Evolutionary conservation across 2,113 vertebrate genomes (phyloP).

Genomic region (Gorsachius goisagi): DNA sequence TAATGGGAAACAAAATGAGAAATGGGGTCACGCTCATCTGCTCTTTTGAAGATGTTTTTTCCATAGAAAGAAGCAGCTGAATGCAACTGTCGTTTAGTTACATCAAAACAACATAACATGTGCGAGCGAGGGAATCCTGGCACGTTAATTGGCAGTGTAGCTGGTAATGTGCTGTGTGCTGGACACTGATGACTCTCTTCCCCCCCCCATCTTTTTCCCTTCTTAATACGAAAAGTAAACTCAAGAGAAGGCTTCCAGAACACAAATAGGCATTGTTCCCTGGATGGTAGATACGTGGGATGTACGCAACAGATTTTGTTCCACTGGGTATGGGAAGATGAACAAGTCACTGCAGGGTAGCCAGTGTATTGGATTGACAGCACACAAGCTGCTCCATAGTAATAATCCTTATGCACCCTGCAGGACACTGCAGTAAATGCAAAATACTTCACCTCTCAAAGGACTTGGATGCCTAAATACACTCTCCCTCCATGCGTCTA

Average conservation of each 20-base stretch:
- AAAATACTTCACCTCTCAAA: conserved; percentile 41
- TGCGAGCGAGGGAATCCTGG: conserved; percentile 41
- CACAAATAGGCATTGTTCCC: neutral
- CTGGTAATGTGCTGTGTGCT: conserved; percentile 40
- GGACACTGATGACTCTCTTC: neutral
- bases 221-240: conserved; percentile 18
- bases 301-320: conserved; percentile 7
- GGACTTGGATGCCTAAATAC: conserved; percentile 23
- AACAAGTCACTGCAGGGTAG: conserved; percentile 7
- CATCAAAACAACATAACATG: conserved; percentile 61
- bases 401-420: conserved; percentile 42
- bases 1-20: conserved; percentile 59
- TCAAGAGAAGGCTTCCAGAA: neutral
- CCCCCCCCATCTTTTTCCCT: neutral
- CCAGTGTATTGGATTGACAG: neutral
- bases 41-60: conserved; percentile 63
- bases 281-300: neutral
- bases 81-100: conserved; percentile 40
- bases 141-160: conserved; percentile 42
- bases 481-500: neutral
- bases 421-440: conserved; percentile 53
- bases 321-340: conserved; percentile 13
- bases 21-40: conserved; percentile 41
- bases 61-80: conserved; percentile 65
- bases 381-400: neutral